A percentile compares a stretch with the other conserved stretches of the same genome.
Conservation (phyloP, 2,797 vertebrate species). For the Falco rusticolus region DNA sequence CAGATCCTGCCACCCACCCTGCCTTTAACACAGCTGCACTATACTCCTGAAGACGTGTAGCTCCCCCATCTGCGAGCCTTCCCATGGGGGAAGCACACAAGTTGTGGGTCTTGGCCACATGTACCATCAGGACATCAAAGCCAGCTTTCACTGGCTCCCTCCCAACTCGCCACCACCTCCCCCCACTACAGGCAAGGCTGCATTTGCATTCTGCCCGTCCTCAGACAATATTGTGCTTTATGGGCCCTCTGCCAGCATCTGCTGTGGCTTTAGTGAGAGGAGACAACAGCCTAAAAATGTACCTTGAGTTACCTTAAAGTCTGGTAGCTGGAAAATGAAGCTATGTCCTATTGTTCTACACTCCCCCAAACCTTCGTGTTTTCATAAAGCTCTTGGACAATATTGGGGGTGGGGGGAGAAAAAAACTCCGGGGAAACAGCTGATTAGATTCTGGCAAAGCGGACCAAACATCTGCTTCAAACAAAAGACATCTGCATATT, state of each 20-base stretch:
- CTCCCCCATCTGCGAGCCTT: neutral
- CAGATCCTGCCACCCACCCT: neutral
- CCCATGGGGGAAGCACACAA: neutral
- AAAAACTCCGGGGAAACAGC: conserved; percentile 83
- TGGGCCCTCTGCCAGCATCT: conserved; percentile 9
- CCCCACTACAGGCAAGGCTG: neutral
- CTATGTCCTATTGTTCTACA: conserved; percentile 45
- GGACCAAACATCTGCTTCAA: conserved; percentile 98
- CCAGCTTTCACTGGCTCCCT: neutral
- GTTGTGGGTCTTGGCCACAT: neutral
- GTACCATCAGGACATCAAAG: conserved; percentile 16
- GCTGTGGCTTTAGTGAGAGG: neutral
- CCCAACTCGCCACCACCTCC: neutral
- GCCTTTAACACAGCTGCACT: neutral
- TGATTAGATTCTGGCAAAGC: conserved; percentile 98
- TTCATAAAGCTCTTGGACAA: conserved; percentile 87
- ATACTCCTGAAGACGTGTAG: neutral
- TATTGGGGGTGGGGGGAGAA: conserved; percentile 54
- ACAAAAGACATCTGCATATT: conserved; percentile 99
- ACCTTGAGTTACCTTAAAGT: neutral
- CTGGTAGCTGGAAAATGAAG: conserved; percentile 13
- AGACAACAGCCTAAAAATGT: neutral
- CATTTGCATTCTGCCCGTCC: neutral
- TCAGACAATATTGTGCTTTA: neutral
- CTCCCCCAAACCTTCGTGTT: conserved; percentile 77